A percentile compares a stretch with the other conserved stretches of the same genome.
Evolutionary conservation across 2,888 invertebrate species (phyloP).

Genomic region (Cryptocheilus praepositus): DNA sequence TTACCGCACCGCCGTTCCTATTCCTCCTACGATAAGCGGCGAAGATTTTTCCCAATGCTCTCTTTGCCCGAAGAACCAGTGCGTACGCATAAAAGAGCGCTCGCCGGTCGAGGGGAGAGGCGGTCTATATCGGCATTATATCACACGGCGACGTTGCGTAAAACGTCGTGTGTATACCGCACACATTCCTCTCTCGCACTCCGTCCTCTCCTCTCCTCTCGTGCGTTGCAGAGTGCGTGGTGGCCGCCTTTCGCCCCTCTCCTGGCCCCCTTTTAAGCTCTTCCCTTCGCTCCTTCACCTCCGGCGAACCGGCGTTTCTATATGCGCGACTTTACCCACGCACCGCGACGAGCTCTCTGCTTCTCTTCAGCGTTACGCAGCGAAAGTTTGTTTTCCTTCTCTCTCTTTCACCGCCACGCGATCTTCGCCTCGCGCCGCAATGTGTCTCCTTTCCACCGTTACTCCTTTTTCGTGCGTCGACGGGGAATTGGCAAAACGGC

Average conservation of each 20-base stretch:
- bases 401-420: not conserved
- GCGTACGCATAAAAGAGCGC: not conserved
- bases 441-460: too few species aligned
- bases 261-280: constrained; percentile 46
- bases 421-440: not conserved
- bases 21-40: too few species aligned
- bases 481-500: too few species aligned
- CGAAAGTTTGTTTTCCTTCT: constrained; percentile 11
- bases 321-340: constrained; percentile 16
- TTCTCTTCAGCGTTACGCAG: constrained; percentile 7
- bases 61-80: not conserved
- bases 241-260: constrained; percentile 61
- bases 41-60: too few species aligned
- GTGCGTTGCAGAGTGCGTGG: constrained; percentile 44
- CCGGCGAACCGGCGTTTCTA: constrained; percentile 12
- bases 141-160: constrained; percentile 62
- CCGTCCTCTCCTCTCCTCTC: constrained; percentile 26
- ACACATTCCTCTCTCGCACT: constrained; percentile 18
- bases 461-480: too few species aligned
- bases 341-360: constrained; percentile 14
- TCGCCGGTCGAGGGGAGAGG: not conserved
- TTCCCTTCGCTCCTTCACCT: constrained; percentile 17
- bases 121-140: constrained; percentile 50
- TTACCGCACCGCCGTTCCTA: not conserved
- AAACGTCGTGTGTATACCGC: constrained; percentile 50